phyloP scores from a whole-genome alignment of 2,113 vertebrate genomes.

The Solenodon paradoxus region DNA sequence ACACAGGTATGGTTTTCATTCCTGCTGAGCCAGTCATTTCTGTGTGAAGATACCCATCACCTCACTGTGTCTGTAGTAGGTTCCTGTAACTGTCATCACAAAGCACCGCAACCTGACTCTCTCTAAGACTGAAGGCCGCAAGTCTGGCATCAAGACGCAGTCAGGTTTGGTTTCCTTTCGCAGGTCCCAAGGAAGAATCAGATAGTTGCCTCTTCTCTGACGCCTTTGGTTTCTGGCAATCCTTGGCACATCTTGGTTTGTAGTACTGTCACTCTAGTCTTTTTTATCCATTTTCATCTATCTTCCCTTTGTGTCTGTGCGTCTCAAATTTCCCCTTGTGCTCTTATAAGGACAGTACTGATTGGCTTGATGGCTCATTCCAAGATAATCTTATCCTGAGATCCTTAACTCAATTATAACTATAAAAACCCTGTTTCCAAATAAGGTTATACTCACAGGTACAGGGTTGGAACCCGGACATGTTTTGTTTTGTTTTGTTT shows the following conservation, averaged over 20 bases:
- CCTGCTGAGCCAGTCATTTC: background rate
- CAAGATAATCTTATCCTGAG: background rate
- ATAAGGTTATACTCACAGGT: background rate
- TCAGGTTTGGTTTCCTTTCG: too few relatives aligned
- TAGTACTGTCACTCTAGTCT: background rate
- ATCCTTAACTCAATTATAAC: background rate
- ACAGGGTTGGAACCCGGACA: background rate
- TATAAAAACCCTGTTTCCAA: background rate
- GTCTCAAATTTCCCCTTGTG: background rate
- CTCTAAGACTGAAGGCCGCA: background rate
- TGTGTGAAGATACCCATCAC: background rate
- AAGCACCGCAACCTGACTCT: background rate
- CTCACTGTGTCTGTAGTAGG: background rate
- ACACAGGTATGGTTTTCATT: background rate
- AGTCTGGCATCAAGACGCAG: background rate
- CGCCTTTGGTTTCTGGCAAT: background rate
- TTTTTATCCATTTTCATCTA: background rate
- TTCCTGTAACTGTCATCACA: background rate
- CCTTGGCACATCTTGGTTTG: background rate
- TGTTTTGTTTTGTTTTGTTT: too few relatives aligned
- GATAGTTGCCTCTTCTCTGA: background rate
- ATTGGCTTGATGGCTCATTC: background rate
- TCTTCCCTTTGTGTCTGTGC: background rate
- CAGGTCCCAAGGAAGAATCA: background rate
- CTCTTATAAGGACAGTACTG: background rate